Evolutionary conservation across 2,113 vertebrate genomes (phyloP), one percentile per base, ranked within the genome.

Genomic region (Deroptyus accipitrinus): DNA sequence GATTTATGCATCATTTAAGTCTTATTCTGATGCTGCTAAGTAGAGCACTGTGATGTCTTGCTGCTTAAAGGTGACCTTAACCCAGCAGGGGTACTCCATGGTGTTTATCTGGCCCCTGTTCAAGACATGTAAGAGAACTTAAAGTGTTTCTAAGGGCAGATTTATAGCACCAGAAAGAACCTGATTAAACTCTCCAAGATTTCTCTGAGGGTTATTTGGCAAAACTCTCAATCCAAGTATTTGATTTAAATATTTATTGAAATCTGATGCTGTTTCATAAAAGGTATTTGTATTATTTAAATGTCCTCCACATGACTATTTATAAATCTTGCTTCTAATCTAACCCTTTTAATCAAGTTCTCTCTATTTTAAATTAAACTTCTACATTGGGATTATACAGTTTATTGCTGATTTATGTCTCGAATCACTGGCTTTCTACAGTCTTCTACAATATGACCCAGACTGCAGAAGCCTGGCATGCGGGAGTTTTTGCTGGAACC

Each of bases 1-100:
- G 92, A 86, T 86, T 75, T 88, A 90, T 81, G 80, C 83, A 93
- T 83, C 61, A 81, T 90, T 88, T 87, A 95, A 87, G 63, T 57
- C 28, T 63, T 78, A 51, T 72, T 88, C 80, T 93, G 88, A 81
- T 78, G 79, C 59, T 93, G 46, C 41, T 68, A 88, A 90, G 39
- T 61, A 81, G 83, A 90, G 39, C 46, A 46, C 72, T 90, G 62
- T 52, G n/a, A 62, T 86, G 42, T 62, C 20, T 68, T 42, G 82
- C 20, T 67, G 78, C 73, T 67, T 66, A 92, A 87, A 83, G 55
- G 76, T 96, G 88, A 86, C 82, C 61, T 80, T 51, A 88, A 63
- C 42, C 19, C 25, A 74, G 84, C 30, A 25, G 72, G 75, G 78
- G 23, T 42, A 90, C 55, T 73, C 72, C 67, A 87, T 69, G 49